These are phyloP conservation scores for Metaphire vulgaris DNA, from an alignment of 1,140 invertebrate species.

Conservation along the genomic window DNA sequence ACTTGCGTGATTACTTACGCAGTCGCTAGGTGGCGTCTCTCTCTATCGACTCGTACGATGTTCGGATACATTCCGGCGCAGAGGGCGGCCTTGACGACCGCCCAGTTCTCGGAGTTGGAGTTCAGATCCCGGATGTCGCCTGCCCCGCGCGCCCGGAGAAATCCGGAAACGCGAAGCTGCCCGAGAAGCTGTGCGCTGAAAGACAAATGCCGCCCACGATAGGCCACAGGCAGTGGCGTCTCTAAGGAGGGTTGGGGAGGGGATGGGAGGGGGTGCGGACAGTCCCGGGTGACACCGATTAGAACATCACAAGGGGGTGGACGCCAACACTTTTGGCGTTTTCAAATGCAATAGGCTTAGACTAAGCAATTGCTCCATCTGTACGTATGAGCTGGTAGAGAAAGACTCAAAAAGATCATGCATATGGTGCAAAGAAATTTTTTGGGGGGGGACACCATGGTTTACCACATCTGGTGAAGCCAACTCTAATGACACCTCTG, in stretches of 20 bases:
- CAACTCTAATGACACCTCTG: too few species aligned
- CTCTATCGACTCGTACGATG: slow-evolving; percentile 64
- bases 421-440: too few species aligned
- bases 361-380: too few species aligned
- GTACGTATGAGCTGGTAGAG: too few species aligned
- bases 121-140: slow-evolving; percentile 73
- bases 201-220: neutral
- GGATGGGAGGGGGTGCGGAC: slow-evolving; percentile 10
- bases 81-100: slow-evolving; percentile 81
- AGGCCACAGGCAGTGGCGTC: slow-evolving; percentile 1
- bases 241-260: slow-evolving; percentile 8
- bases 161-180: slow-evolving; percentile 72
- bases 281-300: slow-evolving; percentile 53
- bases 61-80: slow-evolving; percentile 81
- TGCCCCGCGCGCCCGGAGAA: slow-evolving; percentile 68
- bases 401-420: too few species aligned
- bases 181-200: slow-evolving; percentile 68
- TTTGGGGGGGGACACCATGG: too few species aligned
- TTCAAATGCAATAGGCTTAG: too few species aligned
- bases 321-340: too few species aligned
- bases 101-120: slow-evolving; percentile 80
- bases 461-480: too few species aligned
- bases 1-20: slow-evolving; percentile 57
- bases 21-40: slow-evolving; percentile 57
- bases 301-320: too few species aligned